Percentiles rank a stretch among this genome's conserved stretches.
These are phyloP conservation scores for Dysmachus trigonus DNA, from an alignment of 2,888 invertebrate genomes.

Conservation along the genomic window DNA sequence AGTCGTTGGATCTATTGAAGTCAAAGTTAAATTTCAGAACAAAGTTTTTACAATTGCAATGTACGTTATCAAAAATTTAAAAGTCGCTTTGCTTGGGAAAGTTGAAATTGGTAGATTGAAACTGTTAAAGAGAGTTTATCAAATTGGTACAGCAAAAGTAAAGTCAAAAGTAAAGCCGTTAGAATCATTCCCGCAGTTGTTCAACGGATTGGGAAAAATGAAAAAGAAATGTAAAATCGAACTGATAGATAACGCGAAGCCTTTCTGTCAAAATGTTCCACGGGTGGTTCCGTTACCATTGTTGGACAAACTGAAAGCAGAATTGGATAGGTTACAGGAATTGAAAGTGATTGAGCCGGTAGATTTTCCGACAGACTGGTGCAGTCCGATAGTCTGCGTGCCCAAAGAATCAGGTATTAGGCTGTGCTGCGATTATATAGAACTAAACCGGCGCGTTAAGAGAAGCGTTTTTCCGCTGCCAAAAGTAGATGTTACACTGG, in stretches of 20 bases:
- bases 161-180: background rate
- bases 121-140: background rate
- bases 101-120: background rate
- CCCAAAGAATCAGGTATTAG: background rate
- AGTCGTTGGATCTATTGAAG: background rate
- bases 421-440: background rate
- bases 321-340: background rate
- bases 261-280: background rate
- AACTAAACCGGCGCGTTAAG: slow-evolving; percentile 54
- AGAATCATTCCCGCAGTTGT: background rate
- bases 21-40: background rate
- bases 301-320: background rate
- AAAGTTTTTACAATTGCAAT: background rate
- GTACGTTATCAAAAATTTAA: background rate
- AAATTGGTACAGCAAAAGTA: background rate
- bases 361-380: slow-evolving; percentile 3
- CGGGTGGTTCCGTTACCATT: background rate
- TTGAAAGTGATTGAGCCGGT: background rate
- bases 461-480: slow-evolving; percentile 52
- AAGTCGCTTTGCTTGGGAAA: background rate
- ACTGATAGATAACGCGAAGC: background rate
- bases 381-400: background rate
- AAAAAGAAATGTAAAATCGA: background rate
- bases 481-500: slow-evolving; percentile 49
- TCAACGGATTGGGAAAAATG: background rate